Evolutionary conservation across 2,888 invertebrate species (phyloP), one percentile per base, ranked within the genome.

Genomic region (Thalpophila matura): DNA sequence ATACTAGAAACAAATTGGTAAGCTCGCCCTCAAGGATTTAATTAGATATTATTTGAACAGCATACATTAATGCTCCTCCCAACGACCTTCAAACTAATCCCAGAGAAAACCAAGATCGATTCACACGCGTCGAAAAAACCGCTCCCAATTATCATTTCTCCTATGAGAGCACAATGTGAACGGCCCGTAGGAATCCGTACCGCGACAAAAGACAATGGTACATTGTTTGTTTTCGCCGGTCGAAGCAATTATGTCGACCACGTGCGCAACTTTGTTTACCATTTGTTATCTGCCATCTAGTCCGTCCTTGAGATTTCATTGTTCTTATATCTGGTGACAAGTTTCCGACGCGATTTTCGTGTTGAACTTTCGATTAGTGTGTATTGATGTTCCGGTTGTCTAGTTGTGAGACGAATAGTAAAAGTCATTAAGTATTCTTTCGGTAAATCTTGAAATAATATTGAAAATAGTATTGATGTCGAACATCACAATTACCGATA

Each of bases 251-350:
- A 91, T 79, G 81, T 85, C 81, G 70, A 57, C 86, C 91, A 91
- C 92, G 91, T 91, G 91, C 79, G 63, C 77, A 59, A 76, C 82
- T 85, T 87, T 92, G 92, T 92, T 92, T 92, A 92, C 92, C 81
- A 76, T 71, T 71, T 79, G 91, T 91, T 90, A 91, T 91, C 91
- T 89, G 69, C 63, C 79, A 87, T 89, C 90, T 88, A 90, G 89
- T 77, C 80, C 86, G 92, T 91, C 92, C 92, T 92, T 91, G 79
- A 79, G 68, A 76, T 79, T 79, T 79, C 77, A 79, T 81, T 79
- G 80, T 79, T 80, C 72, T 77, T 62, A 61, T 72, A 72, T 71
- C 58, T 61, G 74, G 80, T 74, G 78, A 78, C 78, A 78, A 74
- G 78, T 80, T 77, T 77, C 74, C 71, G 78, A 54, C 66, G 58